Percentiles rank a stretch among this genome's conserved stretches.
phyloP scores from a whole-genome alignment of 2,888 invertebrate species.

The Lasioglossum marginatum region DNA sequence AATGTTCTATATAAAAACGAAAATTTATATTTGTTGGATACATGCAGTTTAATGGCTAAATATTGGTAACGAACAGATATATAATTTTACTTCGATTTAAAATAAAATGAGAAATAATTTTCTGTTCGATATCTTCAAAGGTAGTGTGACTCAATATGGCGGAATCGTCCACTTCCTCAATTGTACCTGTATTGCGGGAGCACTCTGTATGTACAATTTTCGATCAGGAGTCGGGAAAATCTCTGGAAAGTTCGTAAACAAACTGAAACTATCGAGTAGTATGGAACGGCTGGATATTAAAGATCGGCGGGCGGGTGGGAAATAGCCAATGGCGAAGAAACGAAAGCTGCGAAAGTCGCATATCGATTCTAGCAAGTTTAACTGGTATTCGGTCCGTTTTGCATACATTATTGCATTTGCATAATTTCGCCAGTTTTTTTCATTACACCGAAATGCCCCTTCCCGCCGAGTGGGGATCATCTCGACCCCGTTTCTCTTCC shows the following conservation, averaged over 20 bases:
- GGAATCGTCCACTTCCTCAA: not conserved
- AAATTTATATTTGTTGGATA: not conserved
- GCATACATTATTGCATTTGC: slow-evolving; percentile 79
- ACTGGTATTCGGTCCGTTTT: slow-evolving; percentile 65
- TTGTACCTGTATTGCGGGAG: not conserved
- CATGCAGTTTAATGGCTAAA: too few relatives aligned
- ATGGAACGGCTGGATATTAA: slow-evolving; percentile 22
- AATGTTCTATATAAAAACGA: not conserved
- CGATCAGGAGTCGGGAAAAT: not conserved
- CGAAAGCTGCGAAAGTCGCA: slow-evolving; percentile 49
- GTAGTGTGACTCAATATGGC: too few relatives aligned
- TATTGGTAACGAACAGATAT: too few relatives aligned
- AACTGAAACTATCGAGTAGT: slow-evolving; percentile 9
- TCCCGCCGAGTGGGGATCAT: slow-evolving; percentile 38
- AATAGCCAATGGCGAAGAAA: slow-evolving; percentile 47
- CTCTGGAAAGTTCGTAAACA: not conserved
- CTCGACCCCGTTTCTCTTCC: slow-evolving; percentile 38
- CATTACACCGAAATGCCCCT: slow-evolving; percentile 71
- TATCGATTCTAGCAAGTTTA: slow-evolving; percentile 71
- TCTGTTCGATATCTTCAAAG: too few relatives aligned
- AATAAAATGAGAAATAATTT: not conserved
- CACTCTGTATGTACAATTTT: not conserved
- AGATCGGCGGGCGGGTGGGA: slow-evolving; percentile 8
- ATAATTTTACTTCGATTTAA: not conserved
- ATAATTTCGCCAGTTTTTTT: slow-evolving; percentile 79